These are phyloP conservation scores for Strigops habroptila DNA, from an alignment of 2,113 vertebrate species.

Conservation along the genomic window DNA sequence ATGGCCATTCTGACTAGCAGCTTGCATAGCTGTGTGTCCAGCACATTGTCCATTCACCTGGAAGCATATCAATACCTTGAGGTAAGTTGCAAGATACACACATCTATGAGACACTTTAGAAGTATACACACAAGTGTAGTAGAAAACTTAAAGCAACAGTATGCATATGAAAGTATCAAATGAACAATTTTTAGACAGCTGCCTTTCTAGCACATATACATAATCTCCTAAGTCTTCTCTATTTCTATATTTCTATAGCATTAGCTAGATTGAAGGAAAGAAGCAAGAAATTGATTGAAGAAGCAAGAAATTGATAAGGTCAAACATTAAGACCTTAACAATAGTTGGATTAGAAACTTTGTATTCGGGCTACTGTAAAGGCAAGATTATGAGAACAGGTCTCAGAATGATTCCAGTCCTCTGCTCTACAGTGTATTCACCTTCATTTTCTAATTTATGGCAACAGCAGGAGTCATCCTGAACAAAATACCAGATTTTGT, in stretches of 20 bases:
- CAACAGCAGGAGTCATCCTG: neutral
- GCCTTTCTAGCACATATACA: neutral
- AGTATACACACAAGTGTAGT: neutral
- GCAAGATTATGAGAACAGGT: neutral
- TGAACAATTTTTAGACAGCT: neutral
- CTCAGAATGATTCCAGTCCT: neutral
- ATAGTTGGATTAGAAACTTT: neutral
- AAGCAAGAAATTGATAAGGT: neutral
- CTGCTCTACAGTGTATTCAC: neutral
- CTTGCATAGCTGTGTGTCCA: conserved; percentile 98
- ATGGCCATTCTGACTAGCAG: conserved; percentile 97
- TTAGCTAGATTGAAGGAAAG: neutral
- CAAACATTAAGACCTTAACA: neutral
- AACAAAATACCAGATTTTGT: neutral
- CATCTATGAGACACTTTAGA: neutral
- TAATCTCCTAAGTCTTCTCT: neutral
- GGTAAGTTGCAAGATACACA: neutral
- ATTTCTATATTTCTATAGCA: neutral
- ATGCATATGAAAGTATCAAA: neutral
- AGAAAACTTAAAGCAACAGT: neutral
- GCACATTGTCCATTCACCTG: conserved; percentile 98
- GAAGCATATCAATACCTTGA: neutral
- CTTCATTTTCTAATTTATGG: neutral
- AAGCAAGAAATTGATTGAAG: neutral
- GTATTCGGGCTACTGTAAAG: neutral